Percentiles rank a stretch among this genome's conserved stretches.
Conservation (phyloP, 1,140 invertebrate genomes). For the Aphelinus certus region DNA sequence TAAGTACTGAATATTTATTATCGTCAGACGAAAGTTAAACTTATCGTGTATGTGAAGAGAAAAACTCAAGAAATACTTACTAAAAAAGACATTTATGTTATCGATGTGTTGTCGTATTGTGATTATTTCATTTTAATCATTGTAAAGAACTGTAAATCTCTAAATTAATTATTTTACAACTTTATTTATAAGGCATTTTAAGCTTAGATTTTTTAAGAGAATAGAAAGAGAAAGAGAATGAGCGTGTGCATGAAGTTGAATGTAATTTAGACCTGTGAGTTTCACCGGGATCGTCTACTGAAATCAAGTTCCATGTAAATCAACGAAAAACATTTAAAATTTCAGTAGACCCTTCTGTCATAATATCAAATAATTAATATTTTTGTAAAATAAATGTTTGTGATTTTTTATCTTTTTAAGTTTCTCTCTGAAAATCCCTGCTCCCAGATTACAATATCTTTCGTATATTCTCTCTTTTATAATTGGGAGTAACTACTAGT, state of each 20-base stretch:
- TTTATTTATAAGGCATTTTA: constrained; percentile 3
- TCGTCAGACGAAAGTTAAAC: constrained; percentile 1
- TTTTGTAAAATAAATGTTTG: constrained; percentile 28
- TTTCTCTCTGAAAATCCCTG: neutral
- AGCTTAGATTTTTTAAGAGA: neutral
- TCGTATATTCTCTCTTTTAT: too few relatives aligned
- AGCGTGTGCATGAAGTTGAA: constrained; percentile 6
- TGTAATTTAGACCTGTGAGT: constrained; percentile 7
- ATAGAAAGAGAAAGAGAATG: neutral
- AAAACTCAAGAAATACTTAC: neutral
- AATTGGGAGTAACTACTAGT: too few relatives aligned
- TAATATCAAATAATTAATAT: constrained; percentile 1
- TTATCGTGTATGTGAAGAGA: constrained; percentile 18
- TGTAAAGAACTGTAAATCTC: neutral
- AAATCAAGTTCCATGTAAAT: neutral
- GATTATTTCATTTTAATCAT: constrained; percentile 29
- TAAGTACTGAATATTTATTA: constrained; percentile 27
- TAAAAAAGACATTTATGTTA: constrained; percentile 6
- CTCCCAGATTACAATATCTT: too few relatives aligned
- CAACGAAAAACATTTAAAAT: neutral
- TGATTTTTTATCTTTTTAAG: constrained; percentile 1
- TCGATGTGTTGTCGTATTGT: constrained; percentile 3
- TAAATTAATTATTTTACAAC: neutral
- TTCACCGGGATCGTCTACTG: constrained; percentile 21
- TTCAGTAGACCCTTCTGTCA: constrained; percentile 17